Conservation (phyloP, 2,797 vertebrate species). For the Trematomus bernacchii region DNA sequence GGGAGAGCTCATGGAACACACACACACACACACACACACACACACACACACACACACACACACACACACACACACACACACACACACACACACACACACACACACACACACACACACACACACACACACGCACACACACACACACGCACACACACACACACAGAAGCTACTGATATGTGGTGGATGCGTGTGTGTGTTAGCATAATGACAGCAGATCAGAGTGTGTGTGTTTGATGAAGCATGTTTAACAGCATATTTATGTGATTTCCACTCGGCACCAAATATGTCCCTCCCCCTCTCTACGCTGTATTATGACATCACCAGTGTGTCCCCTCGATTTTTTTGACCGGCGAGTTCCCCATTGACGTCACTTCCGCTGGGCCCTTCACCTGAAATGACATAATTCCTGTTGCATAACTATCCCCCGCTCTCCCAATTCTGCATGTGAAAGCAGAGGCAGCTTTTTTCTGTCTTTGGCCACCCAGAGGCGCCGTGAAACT, state of each 20-base stretch:
- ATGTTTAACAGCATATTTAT: constrained; percentile 49
- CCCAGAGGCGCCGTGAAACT: constrained; percentile 61
- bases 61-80: constrained; percentile 48
- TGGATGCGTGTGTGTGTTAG: constrained; percentile 29
- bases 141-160: constrained; percentile 15
- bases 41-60: constrained; percentile 12
- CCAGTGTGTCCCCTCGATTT: constrained; percentile 58
- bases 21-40: constrained; percentile 50
- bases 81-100: constrained; percentile 21
- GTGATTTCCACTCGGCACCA: constrained; percentile 52
- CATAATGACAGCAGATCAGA: constrained; percentile 38
- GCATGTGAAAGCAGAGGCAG: constrained; percentile 41
- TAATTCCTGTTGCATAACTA: constrained; percentile 66
- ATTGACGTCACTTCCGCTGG: constrained; percentile 66
- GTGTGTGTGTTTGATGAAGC: constrained; percentile 44
- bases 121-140: neutral
- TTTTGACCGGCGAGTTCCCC: constrained; percentile 42
- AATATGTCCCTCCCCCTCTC: constrained; percentile 27
- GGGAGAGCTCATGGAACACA: constrained; percentile 63
- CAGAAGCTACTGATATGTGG: constrained; percentile 41
- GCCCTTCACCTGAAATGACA: constrained; percentile 75
- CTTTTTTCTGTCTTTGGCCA: constrained; percentile 41
- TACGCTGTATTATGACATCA: constrained; percentile 66
- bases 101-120: no score
- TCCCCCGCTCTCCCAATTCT: constrained; percentile 1